phyloP scores from a whole-genome alignment of 2,888 invertebrate species.

The Pyrgus malvae region DNA sequence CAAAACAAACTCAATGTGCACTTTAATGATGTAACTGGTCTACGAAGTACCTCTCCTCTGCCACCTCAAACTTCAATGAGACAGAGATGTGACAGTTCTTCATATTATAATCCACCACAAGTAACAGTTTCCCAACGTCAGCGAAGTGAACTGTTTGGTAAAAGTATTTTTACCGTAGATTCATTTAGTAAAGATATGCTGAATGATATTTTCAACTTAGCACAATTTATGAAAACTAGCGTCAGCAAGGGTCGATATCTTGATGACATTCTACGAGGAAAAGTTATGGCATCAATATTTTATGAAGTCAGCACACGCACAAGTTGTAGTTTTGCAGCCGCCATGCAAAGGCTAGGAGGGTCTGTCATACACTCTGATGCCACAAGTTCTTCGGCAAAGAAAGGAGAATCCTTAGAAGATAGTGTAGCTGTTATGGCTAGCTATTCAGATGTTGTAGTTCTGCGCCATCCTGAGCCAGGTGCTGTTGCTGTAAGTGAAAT shows the following conservation, averaged over 20 bases:
- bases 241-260: conserved; percentile 92
- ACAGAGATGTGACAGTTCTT: conserved; percentile 81
- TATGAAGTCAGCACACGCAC: conserved; percentile 99
- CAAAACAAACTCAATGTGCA: conserved; percentile 79
- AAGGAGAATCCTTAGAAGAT: conserved; percentile 97
- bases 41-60: conserved; percentile 75
- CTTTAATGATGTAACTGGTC: conserved; percentile 77
- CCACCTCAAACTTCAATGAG: conserved; percentile 68
- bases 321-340: conserved; percentile 96
- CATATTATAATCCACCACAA: conserved; percentile 70
- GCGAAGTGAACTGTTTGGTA: conserved; percentile 81
- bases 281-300: conserved; percentile 97
- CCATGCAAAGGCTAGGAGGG: conserved; percentile 98
- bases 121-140: conserved; percentile 68
- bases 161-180: conserved; percentile 92
- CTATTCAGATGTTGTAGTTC: conserved; percentile 95
- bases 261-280: conserved; percentile 94
- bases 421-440: conserved; percentile 93
- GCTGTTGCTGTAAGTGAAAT: conserved; percentile 89
- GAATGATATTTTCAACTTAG: conserved; percentile 96
- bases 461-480: conserved; percentile 96
- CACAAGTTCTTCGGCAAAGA: conserved; percentile 95
- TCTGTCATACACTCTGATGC: conserved; percentile 95
- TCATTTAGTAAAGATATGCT: conserved; percentile 94
- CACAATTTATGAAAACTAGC: conserved; percentile 91